A percentile compares a stretch with the other conserved stretches of the same genome.
phyloP scores from a whole-genome alignment of 2,797 vertebrate species.

The Trematocara caparti region DNA sequence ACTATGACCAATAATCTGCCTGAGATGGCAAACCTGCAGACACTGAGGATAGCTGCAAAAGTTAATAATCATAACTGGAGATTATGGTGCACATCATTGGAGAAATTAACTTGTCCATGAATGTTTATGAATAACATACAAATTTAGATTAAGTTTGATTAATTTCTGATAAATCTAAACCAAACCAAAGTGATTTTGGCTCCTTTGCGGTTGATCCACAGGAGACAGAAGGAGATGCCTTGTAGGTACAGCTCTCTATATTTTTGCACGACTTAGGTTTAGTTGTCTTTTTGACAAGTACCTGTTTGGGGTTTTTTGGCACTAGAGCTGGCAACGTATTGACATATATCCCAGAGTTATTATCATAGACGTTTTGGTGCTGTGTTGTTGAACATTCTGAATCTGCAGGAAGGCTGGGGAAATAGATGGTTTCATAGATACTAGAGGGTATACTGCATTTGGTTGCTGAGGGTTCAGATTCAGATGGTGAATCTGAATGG shows the following conservation, averaged over 20 bases:
- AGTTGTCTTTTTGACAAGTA: background rate
- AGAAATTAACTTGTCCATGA: background rate
- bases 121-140: background rate
- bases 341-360: background rate
- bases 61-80: background rate
- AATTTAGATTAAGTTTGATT: fast-evolving
- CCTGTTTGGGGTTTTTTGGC: fast-evolving
- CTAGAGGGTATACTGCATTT: background rate
- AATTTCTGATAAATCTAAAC: background rate
- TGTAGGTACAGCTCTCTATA: background rate
- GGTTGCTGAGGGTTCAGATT: background rate
- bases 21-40: background rate
- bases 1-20: background rate
- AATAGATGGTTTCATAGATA: background rate
- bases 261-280: background rate
- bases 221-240: background rate
- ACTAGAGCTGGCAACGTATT: background rate
- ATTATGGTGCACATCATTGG: background rate
- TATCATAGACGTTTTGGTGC: background rate
- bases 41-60: background rate
- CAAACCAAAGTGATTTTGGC: background rate
- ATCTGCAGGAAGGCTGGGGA: background rate
- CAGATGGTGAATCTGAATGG: background rate
- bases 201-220: background rate
- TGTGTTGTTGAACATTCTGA: background rate